Conservation (phyloP, 2,888 invertebrate species). For the Choreutis nemorana region DNA sequence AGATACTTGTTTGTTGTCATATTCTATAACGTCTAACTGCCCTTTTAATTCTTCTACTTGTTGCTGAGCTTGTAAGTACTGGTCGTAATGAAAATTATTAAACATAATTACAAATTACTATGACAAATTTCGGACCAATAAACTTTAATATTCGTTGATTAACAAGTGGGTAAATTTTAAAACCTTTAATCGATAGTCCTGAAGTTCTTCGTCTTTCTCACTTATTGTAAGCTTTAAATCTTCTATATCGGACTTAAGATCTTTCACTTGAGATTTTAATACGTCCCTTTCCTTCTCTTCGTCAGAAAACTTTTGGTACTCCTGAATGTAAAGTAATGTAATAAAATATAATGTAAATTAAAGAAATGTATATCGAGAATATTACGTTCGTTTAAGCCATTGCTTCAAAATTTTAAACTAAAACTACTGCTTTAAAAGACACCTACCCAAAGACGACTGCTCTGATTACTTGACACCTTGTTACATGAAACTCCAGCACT, state of each 20-base stretch:
- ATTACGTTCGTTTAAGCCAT: no score
- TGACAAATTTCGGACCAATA: neutral
- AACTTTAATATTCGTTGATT: no score
- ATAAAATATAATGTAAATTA: no score
- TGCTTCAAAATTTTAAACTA: no score
- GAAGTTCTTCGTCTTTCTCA: constrained; percentile 43
- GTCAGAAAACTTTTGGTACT: constrained; percentile 24
- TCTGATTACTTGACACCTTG: no score
- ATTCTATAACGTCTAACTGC: constrained; percentile 40
- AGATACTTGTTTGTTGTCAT: constrained; percentile 47
- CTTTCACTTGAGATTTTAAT: constrained; percentile 36
- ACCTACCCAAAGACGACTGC: no score
- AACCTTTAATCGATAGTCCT: constrained; percentile 50
- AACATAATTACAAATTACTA: neutral
- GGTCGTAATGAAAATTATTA: constrained; percentile 9
- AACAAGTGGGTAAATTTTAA: no score
- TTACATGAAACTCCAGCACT: constrained; percentile 16
- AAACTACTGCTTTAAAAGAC: no score
- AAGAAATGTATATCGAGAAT: no score
- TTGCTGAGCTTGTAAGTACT: constrained; percentile 55
- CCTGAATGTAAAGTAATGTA: constrained; percentile 16
- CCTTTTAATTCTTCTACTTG: constrained; percentile 43
- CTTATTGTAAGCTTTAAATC: constrained; percentile 32
- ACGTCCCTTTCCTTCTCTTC: constrained; percentile 25
- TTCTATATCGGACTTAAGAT: constrained; percentile 38